Percentiles rank a stretch among this genome's conserved stretches.
Evolutionary conservation across 92 coral and sea anemone species (phyloP).

Genomic region (Hydrozoanthus gracilis): DNA sequence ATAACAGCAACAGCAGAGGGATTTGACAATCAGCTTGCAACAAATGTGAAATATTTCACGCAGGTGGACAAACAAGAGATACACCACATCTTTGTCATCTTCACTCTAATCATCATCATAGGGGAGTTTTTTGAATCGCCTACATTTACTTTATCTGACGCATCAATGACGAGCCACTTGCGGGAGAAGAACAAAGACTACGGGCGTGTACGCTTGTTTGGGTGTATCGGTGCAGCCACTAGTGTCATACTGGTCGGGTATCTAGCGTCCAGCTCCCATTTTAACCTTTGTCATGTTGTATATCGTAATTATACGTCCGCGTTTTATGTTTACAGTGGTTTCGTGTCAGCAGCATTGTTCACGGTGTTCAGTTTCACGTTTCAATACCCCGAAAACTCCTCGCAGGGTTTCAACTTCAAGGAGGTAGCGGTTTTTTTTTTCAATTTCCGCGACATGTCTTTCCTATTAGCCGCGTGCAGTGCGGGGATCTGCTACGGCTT

Average conservation of each 20-base stretch:
- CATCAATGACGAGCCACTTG: slow-evolving; percentile 36
- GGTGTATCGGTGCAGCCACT: slow-evolving; percentile 47
- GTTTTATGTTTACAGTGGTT: slow-evolving; percentile 81
- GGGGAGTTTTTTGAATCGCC: slow-evolving; percentile 65
- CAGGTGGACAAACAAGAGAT: slow-evolving; percentile 50
- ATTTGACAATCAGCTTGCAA: background rate
- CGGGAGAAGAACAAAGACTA: slow-evolving; percentile 44
- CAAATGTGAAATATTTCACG: slow-evolving; percentile 33
- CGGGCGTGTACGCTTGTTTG: slow-evolving; percentile 46
- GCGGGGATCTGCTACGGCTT: slow-evolving; percentile 90
- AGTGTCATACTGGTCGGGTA: slow-evolving; percentile 51
- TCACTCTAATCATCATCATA: slow-evolving; percentile 45
- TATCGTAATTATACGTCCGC: slow-evolving; percentile 58
- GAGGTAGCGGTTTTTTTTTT: slow-evolving; percentile 46
- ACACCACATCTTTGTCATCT: slow-evolving; percentile 50
- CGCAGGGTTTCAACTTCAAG: background rate
- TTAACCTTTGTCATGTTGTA: slow-evolving; percentile 33
- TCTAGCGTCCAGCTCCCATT: slow-evolving; percentile 9
- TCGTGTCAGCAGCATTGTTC: slow-evolving; percentile 77
- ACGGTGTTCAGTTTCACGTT: slow-evolving; percentile 79
- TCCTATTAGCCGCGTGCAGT: slow-evolving; percentile 74
- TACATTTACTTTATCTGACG: slow-evolving; percentile 55
- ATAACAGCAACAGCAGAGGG: background rate
- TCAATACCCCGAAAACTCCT: slow-evolving; percentile 39
- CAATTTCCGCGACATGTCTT: slow-evolving; percentile 62